These are phyloP conservation scores for Sparidentex hasta DNA, from an alignment of 2,797 vertebrate genomes.

Conservation along the genomic window DNA sequence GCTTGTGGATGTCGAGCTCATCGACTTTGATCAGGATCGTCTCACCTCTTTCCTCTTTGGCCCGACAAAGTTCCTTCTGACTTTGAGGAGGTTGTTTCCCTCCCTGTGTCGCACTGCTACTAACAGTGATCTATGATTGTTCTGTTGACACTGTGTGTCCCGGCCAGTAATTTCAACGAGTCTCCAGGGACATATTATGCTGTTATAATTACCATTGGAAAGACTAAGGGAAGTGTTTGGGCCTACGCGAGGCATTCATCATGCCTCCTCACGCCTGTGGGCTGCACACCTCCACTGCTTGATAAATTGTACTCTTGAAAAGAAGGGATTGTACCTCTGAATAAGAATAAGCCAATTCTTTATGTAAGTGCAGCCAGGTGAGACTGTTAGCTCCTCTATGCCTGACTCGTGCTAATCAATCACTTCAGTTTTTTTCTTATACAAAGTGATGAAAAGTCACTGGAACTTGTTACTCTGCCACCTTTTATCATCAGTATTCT, in stretches of 20 bases:
- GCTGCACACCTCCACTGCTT: slow-evolving; percentile 38
- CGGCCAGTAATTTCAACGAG: slow-evolving; percentile 64
- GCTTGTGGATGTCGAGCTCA: not conserved
- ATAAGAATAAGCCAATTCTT: slow-evolving; percentile 44
- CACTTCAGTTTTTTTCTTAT: slow-evolving; percentile 12
- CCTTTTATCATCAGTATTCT: not conserved
- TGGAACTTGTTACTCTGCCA: not conserved
- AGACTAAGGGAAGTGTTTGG: slow-evolving; percentile 65
- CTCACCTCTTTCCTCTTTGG: not conserved
- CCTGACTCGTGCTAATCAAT: not conserved
- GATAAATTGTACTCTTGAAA: slow-evolving; percentile 56
- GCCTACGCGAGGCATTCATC: slow-evolving; percentile 68
- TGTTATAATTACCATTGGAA: slow-evolving; percentile 80
- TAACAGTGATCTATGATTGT: slow-evolving; percentile 73
- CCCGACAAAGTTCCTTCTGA: slow-evolving; percentile 20
- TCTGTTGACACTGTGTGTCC: slow-evolving; percentile 68
- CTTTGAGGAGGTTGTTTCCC: slow-evolving; percentile 48
- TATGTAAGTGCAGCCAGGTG: slow-evolving; percentile 20
- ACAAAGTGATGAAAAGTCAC: slow-evolving; percentile 22
- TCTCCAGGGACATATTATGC: slow-evolving; percentile 72
- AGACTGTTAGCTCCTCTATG: slow-evolving; percentile 19
- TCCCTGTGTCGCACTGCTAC: slow-evolving; percentile 32
- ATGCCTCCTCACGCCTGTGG: slow-evolving; percentile 54
- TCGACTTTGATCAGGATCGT: not conserved
- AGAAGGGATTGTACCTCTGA: slow-evolving; percentile 50